Evolutionary conservation across 2,113 vertebrate genomes (phyloP).

Genomic region (Forbesichthys papilliferus): DNA sequence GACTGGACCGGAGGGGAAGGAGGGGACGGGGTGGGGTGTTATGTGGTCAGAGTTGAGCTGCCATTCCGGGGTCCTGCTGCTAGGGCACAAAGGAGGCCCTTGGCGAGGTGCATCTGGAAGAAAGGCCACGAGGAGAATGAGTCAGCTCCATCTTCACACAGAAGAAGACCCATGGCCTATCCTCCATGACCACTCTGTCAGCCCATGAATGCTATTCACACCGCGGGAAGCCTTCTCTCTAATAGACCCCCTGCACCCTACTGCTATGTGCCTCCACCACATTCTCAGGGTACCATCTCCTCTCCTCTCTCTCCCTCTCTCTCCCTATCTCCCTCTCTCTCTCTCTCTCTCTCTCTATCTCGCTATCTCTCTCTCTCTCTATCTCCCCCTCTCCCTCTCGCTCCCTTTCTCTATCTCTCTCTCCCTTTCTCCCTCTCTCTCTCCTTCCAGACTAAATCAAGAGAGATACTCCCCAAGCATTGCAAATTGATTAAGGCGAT

Average conservation of each 20-base stretch:
- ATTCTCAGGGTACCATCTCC: constrained; percentile 58
- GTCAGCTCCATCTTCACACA: constrained; percentile 66
- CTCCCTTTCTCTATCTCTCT: not conserved
- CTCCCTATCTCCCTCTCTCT: constrained; percentile 35
- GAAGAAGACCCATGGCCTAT: constrained; percentile 66
- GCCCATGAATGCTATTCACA: constrained; percentile 77
- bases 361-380: too few relatives aligned
- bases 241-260: constrained; percentile 50
- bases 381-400: too few relatives aligned
- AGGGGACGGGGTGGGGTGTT: constrained; percentile 31
- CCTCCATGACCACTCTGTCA: constrained; percentile 76
- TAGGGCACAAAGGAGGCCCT: constrained; percentile 71
- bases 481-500: constrained; percentile 79
- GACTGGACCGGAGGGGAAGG: too few relatives aligned
- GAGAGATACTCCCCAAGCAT: constrained; percentile 77
- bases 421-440: constrained; percentile 18
- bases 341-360: constrained; percentile 38
- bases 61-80: constrained; percentile 78
- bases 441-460: constrained; percentile 66
- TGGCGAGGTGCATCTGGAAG: constrained; percentile 59
- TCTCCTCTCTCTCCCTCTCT: constrained; percentile 37
- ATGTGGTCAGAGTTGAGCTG: constrained; percentile 75
- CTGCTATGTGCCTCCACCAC: constrained; percentile 36
- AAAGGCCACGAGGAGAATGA: constrained; percentile 76
- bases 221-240: constrained; percentile 75